Evolutionary conservation across 92 coral and sea anemone species (phyloP), one percentile per base, ranked within the genome.

Genomic region (Phenganax marumi): DNA sequence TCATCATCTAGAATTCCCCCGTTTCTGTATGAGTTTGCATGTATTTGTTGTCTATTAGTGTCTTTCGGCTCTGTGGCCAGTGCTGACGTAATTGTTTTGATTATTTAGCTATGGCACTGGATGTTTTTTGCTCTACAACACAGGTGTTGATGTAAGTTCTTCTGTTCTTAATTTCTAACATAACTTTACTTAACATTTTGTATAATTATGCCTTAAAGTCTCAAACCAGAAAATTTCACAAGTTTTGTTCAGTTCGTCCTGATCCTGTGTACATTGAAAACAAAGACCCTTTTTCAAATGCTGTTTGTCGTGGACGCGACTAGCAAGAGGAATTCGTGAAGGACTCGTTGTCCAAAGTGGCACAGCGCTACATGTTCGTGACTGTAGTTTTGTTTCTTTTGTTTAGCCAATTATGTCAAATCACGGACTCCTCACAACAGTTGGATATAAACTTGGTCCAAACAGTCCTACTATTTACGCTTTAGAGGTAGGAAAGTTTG

Each of bases 381-480:
- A 33, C 43, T 5, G 43, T 33, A 33, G 43, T 33, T 33, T 33
- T 33, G 43, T 5, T 33, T 33, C 33, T 25, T 25, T 10, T 25
- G 24, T 66, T 69, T 83, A 94, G 98, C 89, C 92, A 53, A 91
- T 95, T 39, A 62, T 90, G 39, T 95, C 98, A n/a, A 93, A 92
- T 25, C 88, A 95, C 88, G 98, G 98, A 74, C 86, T 95, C 47
- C 87, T 95, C 49, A 92, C 98, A 22, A 95, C 98, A 21, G 97
- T 95, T 19, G 98, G 94, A 24, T 95, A 95, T 75, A 93, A 95
- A 68, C 85, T 95, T 60, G 98, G 98, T 61, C 97, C 92, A 70
- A 91, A 89, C 70, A 90, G 90, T 66, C 98, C 95, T 0, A 87
- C 93, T 18, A 89, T 89, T 55, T 95, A 89, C 71, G 98, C 98